Evolutionary conservation across 2,113 vertebrate species (phyloP).

Genomic region (Leucoraja erinaceus): DNA sequence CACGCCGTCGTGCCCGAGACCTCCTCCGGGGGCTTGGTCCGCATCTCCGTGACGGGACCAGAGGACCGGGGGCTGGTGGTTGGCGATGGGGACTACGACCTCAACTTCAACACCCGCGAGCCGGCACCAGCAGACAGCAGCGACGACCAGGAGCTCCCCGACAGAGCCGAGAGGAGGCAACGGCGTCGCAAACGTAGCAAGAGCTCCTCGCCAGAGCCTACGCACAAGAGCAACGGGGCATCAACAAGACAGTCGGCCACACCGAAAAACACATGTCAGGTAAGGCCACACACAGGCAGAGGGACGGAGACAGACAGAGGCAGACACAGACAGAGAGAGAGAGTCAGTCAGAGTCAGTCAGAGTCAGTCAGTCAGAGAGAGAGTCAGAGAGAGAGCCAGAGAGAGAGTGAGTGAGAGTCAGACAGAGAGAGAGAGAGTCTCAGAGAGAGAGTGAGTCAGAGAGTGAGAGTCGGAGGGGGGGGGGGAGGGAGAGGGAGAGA

Average conservation of each 20-base stretch:
- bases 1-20: conserved; percentile 81
- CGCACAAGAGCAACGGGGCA: neutral
- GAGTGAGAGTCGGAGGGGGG: too few species aligned
- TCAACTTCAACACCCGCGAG: conserved; percentile 81
- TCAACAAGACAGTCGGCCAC: neutral
- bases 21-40: conserved; percentile 64
- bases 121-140: conserved; percentile 73
- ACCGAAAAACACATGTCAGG: conserved; percentile 26
- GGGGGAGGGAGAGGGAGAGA: too few species aligned
- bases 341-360: too few species aligned
- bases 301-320: too few species aligned
- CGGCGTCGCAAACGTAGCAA: conserved; percentile 70
- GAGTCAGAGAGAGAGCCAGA: too few species aligned
- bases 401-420: too few species aligned
- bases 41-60: conserved; percentile 47
- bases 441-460: too few species aligned
- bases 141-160: conserved; percentile 67
- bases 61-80: conserved; percentile 50
- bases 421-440: too few species aligned
- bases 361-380: too few species aligned
- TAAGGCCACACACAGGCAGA: neutral
- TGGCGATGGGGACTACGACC: conserved; percentile 55
- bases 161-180: conserved; percentile 58
- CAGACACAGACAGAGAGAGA: too few species aligned
- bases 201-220: conserved; percentile 53